Evolutionary conservation across 64 coral and sea anemone genomes (phyloP).

Genomic region (Actinia tenebrosa): DNA sequence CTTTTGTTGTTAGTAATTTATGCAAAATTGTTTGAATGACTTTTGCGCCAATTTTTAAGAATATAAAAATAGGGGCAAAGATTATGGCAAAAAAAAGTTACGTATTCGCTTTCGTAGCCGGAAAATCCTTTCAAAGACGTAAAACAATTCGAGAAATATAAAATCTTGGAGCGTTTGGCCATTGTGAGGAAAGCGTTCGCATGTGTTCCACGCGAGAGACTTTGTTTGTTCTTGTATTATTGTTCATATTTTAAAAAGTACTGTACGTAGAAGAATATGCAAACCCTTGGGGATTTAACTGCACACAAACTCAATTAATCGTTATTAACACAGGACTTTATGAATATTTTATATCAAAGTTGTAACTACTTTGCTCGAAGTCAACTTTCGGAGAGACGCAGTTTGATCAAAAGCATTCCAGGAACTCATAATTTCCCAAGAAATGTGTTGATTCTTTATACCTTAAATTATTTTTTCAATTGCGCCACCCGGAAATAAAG

Average conservation of each 20-base stretch:
- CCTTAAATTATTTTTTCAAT: background rate
- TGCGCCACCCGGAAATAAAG: no score
- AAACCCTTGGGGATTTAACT: constrained; percentile 3
- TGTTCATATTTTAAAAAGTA: constrained; percentile 6
- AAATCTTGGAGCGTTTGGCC: background rate
- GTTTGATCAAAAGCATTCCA: background rate
- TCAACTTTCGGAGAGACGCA: background rate
- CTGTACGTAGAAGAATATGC: background rate
- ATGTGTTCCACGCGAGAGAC: constrained; percentile 12
- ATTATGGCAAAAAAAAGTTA: background rate
- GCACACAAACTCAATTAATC: background rate
- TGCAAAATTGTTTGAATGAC: constrained; percentile 5
- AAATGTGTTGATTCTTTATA: background rate
- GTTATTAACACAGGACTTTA: background rate
- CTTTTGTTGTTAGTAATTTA: constrained; percentile 13
- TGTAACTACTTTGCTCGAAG: background rate
- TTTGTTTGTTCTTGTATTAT: background rate
- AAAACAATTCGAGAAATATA: background rate
- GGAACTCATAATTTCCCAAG: background rate
- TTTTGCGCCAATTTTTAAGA: background rate
- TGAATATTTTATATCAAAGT: background rate
- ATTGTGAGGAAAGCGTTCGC: background rate
- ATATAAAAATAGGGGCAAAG: background rate
- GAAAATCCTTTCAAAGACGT: background rate
- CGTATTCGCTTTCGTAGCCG: background rate